Base-by-base conservation (phyloP, 2,797 vertebrate species). In the Iguana delicatissima region DNA sequence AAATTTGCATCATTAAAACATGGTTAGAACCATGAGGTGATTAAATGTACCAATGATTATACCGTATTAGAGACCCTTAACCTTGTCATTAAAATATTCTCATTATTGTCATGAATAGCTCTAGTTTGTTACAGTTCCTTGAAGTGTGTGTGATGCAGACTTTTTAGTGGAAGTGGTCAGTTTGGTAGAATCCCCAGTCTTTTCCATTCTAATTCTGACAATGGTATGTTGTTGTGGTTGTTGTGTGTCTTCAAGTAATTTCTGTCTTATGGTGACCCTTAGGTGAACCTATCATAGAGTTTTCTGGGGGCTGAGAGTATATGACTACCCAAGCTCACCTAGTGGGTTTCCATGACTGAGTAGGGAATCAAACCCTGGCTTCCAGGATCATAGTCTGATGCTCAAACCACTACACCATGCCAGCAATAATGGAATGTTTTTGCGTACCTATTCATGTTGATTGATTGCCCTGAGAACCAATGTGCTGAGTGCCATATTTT, bases 41-140 rank as follows among this genome's bases (percentile, higher is more conserved):
- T 85, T 35, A 55, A 55, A 74, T 74, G 12, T 38, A 38, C 42
- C 24, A 16, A 29, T 74, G 73, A 67, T 42, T 76, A 57, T 57
- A 55, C 29, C 29, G 38, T 72, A n/a, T 38, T 16, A 20, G 0
- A 0, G 6, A 77, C 64, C 38, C 13, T 87, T 85, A 69, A 77
- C 69, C 88, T 6, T 6, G 55, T 6, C 46, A 38, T 80, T 32
- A 89, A 20, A 93, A 7, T 22, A 2, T 88, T 85, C 90, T 62
- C 26, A 64, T 9, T 69, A 52, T 77, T 5, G 5, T 42, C n/a
- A 5, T 72, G 16, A 35, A 35, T 52, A 83, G 38, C 20, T 13
- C 10, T 67, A 84, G 26, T 67, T 64, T 46, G 12, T 84, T 83
- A 59, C 35, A 46, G 22, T 46, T 67, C 82, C 73, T 62, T 84